Evolutionary conservation across 2,888 invertebrate species (phyloP).

Genomic region (Xiphydria camelus): DNA sequence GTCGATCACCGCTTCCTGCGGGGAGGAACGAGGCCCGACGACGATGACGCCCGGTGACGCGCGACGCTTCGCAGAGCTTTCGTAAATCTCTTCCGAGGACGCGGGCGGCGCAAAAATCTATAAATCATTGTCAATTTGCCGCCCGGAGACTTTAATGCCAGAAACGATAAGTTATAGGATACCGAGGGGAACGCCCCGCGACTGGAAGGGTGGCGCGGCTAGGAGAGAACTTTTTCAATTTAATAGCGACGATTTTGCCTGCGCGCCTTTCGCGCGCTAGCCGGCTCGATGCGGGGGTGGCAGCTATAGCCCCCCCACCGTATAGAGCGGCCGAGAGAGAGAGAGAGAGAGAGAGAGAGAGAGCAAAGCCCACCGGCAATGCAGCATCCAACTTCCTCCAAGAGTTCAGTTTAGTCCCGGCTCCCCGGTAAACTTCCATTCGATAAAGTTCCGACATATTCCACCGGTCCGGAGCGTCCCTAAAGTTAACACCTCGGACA

Average conservation of each 20-base stretch:
- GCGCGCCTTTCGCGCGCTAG: conserved; percentile 11
- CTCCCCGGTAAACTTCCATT: conserved; percentile 4
- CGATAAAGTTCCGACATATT: conserved; percentile 10
- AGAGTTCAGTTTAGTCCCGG: background rate
- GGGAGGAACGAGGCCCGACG: no score
- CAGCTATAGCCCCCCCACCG: background rate
- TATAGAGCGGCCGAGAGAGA: conserved; percentile 5
- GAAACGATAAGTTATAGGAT: background rate
- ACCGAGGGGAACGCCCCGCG: no score
- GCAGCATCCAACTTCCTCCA: conserved; percentile 18
- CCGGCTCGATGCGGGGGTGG: conserved; percentile 3
- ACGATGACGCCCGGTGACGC: no score
- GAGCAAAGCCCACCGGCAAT: conserved; percentile 14
- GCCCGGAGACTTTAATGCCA: background rate
- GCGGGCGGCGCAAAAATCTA: no score
- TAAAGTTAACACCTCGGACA: conserved; percentile 13
- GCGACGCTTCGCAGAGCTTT: no score
- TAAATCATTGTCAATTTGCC: conserved; percentile 5
- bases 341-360: conserved; percentile 9
- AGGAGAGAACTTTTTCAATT: conserved; percentile 29
- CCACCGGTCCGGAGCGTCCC: conserved; percentile 1
- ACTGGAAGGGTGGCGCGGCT: conserved; percentile 2
- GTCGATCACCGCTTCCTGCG: no score
- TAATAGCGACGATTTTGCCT: conserved; percentile 26
- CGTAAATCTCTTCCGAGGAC: no score